Conservation (phyloP, 2,888 invertebrate genomes). For the Acanthosoma haemorrhoidale region DNA sequence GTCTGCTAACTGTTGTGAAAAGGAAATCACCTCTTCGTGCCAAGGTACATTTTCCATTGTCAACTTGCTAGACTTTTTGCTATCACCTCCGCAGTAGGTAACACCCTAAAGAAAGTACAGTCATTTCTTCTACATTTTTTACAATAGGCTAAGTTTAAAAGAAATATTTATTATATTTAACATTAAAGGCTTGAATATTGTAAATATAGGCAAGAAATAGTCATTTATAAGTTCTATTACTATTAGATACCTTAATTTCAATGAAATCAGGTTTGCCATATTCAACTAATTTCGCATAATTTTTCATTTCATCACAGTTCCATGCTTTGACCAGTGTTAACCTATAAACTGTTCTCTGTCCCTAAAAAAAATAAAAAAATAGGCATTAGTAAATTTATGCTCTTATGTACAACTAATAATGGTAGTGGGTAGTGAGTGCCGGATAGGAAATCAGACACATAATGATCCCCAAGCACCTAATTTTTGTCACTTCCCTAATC, state of each 20-base stretch:
- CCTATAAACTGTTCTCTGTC: slow-evolving; percentile 55
- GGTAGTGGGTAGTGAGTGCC: too few species aligned
- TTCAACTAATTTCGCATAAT: slow-evolving; percentile 51
- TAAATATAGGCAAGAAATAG: slow-evolving; percentile 9
- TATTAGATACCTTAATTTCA: slow-evolving; percentile 52
- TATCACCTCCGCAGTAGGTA: slow-evolving; percentile 52
- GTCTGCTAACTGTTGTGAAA: slow-evolving; percentile 48
- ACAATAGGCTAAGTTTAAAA: neutral
- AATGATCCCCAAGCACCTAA: too few species aligned
- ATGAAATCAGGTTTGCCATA: slow-evolving; percentile 55
- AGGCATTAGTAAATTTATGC: neutral
- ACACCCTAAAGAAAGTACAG: slow-evolving; percentile 49
- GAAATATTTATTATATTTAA: neutral
- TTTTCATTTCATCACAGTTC: slow-evolving; percentile 53
- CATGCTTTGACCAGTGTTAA: slow-evolving; percentile 55
- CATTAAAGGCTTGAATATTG: too few species aligned
- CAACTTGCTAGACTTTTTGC: slow-evolving; percentile 49
- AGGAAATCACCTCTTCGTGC: slow-evolving; percentile 54
- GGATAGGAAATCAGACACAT: too few species aligned
- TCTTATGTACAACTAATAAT: too few species aligned
- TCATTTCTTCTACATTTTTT: neutral
- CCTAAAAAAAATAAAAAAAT: slow-evolving; percentile 40
- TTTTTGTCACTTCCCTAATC: too few species aligned
- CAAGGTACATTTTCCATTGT: slow-evolving; percentile 58
- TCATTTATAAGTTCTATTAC: neutral